Base-by-base conservation (phyloP, 2,797 vertebrate genomes). In the Girardinus metallicus region DNA sequence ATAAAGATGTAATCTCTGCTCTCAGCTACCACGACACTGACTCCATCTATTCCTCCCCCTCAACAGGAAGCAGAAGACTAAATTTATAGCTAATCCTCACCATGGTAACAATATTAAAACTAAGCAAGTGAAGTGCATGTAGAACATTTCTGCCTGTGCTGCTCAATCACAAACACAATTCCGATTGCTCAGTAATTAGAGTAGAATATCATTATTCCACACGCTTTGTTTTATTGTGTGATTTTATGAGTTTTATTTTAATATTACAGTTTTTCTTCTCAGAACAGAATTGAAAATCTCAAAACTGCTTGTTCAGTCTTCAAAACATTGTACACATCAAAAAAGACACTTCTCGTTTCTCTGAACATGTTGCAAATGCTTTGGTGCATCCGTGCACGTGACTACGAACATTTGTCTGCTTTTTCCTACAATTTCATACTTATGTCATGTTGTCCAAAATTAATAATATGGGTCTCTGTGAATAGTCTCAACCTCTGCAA, bases 1-100 rank as follows among this genome's bases (percentile, higher is more conserved):
- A 95, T 93, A 93, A 92, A 94, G 90, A 93, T 82, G 81, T 93
- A 94, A 95, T 94, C 92, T 93, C 84, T 76, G 75, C 80, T 81
- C 90, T 82, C 76, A 85, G 75, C 86, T 76, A 83, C 75, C 76
- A 77, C 39, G 43, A 85, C 90, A 91, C 89, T 85, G 81, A 68
- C 76, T 85, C 80, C 57, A 29, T 85, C 91, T 84, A 53, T 85
- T 86, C 87, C 89, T 85, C 86, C 86, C 83, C 80, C 85, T 93
- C 87, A 79, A 78, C 92, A 89, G 87, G 84, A 92, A 83, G 68
- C 70, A 44, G 13, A 83, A 75, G 76, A 75, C 83, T 83, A 81
- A 85, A 89, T 89, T 89, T 43, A 88, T 80, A 88, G 76, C 81
- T 80, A 90, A 93, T 84, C 82, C 79, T 93, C 81, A 43, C 87